Conservation (phyloP, 53 echinoderm and acorn worm species). For the Mesocentrotus franciscanus region DNA sequence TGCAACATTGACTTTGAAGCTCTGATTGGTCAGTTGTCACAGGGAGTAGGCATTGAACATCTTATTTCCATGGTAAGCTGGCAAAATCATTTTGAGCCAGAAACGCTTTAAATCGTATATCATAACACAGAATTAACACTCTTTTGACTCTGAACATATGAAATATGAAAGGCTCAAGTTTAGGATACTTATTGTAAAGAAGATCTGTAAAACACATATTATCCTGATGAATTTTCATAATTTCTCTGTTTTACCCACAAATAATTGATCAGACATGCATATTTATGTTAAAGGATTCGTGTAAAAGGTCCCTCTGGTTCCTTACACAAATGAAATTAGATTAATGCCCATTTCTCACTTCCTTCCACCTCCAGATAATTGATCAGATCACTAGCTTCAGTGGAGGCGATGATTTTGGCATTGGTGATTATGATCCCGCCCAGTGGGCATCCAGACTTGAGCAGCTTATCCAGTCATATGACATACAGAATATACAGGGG, state of each 20-base stretch:
- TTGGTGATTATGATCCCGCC: slow-evolving; percentile 13
- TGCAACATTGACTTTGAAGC: slow-evolving; percentile 42
- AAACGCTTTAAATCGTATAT: too few species aligned
- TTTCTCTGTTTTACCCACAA: background rate
- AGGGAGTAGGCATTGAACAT: slow-evolving; percentile 37
- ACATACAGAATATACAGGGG: slow-evolving; percentile 1
- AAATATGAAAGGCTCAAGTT: background rate
- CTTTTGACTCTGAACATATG: too few species aligned
- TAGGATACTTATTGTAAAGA: background rate
- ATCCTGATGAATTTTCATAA: background rate
- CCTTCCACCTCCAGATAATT: background rate
- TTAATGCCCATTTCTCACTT: background rate
- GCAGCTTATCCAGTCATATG: background rate
- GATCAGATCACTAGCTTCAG: background rate
- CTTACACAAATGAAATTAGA: background rate
- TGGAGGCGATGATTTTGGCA: slow-evolving; percentile 40
- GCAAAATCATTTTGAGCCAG: background rate
- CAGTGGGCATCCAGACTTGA: slow-evolving; percentile 18
- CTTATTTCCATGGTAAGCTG: slow-evolving; percentile 39
- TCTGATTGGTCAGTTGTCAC: slow-evolving; percentile 29
- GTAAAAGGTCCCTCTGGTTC: background rate
- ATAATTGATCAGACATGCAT: background rate
- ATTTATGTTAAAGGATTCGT: background rate
- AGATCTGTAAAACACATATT: background rate
- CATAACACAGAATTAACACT: too few species aligned